Percentiles rank a stretch among this genome's conserved stretches.
Conservation (phyloP, 2,113 vertebrate species). For the Serinus canaria region DNA sequence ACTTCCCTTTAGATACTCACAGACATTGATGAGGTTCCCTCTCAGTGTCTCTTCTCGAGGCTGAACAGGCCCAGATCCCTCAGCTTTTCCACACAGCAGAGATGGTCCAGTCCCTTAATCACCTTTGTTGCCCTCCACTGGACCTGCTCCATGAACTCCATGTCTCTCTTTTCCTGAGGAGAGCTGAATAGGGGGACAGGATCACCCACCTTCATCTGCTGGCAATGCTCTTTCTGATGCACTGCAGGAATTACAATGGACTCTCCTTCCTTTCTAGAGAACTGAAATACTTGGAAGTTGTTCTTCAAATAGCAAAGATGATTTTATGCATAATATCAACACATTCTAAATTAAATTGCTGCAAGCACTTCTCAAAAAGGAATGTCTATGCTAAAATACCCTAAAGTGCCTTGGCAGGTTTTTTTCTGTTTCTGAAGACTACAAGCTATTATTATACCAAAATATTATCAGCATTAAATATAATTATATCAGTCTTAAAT, state of each 20-base stretch:
- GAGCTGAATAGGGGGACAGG: neutral
- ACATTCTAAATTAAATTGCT: neutral
- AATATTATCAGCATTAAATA: neutral
- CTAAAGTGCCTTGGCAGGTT: neutral
- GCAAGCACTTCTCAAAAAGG: neutral
- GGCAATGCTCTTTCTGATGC: neutral
- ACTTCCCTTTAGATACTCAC: neutral
- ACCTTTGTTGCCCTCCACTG: neutral
- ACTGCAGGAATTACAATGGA: neutral
- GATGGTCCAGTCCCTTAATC: too few relatives aligned
- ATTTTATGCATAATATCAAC: neutral
- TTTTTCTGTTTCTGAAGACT: neutral
- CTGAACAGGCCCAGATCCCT: neutral
- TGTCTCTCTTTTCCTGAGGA: neutral
- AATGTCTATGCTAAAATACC: neutral
- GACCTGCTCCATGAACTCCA: neutral
- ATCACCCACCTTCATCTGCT: neutral
- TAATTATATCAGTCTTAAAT: neutral
- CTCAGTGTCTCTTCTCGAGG: accelerated
- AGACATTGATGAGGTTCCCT: neutral
- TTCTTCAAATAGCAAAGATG: neutral
- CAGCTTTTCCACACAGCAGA: neutral
- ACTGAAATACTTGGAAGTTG: neutral
- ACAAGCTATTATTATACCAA: neutral
- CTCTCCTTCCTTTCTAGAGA: neutral